Evolutionary conservation across 2,797 vertebrate genomes (phyloP), one percentile per base, ranked within the genome.

Genomic region (Spondyliosoma cantharus): DNA sequence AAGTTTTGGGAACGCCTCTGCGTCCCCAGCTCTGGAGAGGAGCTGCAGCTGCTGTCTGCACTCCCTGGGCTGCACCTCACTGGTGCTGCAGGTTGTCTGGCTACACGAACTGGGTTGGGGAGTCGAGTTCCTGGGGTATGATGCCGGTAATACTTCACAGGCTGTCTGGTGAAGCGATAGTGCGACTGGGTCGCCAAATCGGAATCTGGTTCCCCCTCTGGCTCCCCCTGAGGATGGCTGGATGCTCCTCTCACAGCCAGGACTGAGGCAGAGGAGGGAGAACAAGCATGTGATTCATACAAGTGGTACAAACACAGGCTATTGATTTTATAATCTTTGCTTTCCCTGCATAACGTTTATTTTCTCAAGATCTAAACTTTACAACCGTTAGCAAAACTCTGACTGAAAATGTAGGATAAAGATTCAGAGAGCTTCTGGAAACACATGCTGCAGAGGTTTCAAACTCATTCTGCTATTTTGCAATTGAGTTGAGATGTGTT

Each of bases 161-260:
- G 95, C 81, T 96, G 96, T 42, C 96, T 95, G 91, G 94, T 96
- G 91, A 97, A 96, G 81, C 94, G 95, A 71, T 93, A 89, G 12
- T 92, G 89, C 29, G 93, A 87, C 60, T 96, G 95, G 20, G 89
- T 76, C 43, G 80, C 90, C 16, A 88, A 75, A 24, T 74, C 63
- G 0, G 50, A 56, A 16, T 92, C 89, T 2, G 68, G 76, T 19
- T 75, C 87, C 0, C 73, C 71, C 15, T 64, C 54, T 5, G 20
- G 80, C 64, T 71, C 88, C 37, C 27, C 80, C 37, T 37, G 69
- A 71, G 60, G 80, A 82, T 84, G 54, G 14, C 77, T 82, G 9
- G 9, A 63, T 19, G 77, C 49, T 27, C 45, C 75, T 75, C 79
- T 95, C 84, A 96, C 58, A 96, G 92, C 94, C 94, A 95, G 52